These are phyloP conservation scores for Triplophysa siluroides DNA, from an alignment of 2,113 vertebrate species.

Conservation along the genomic window DNA sequence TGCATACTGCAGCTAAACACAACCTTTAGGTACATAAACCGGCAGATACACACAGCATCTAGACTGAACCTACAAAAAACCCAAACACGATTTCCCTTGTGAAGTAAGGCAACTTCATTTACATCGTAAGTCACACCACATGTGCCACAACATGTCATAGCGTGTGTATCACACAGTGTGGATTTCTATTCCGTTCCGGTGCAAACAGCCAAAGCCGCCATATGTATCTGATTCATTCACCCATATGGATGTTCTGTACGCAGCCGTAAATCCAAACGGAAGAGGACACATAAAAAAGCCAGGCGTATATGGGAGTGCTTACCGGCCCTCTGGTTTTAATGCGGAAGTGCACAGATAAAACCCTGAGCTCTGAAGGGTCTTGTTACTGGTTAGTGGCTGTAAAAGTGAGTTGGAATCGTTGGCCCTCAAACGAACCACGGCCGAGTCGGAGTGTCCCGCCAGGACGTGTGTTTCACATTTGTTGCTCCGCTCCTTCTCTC, in stretches of 20 bases:
- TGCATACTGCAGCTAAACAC: slow-evolving; percentile 40
- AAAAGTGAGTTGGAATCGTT: slow-evolving; percentile 29
- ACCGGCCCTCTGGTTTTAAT: slow-evolving; percentile 16
- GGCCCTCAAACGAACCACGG: slow-evolving; percentile 32
- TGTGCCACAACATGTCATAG: slow-evolving; percentile 19
- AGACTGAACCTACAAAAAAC: no score
- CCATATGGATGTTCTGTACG: slow-evolving; percentile 14
- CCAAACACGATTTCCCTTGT: neutral
- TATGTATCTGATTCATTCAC: slow-evolving; percentile 35
- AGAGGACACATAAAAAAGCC: neutral
- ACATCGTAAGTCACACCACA: slow-evolving; percentile 9
- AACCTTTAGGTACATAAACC: slow-evolving; percentile 25
- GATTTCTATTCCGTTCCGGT: slow-evolving; percentile 19
- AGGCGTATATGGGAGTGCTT: neutral
- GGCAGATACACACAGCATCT: neutral
- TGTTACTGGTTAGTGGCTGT: slow-evolving; percentile 21
- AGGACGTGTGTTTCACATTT: slow-evolving; percentile 56
- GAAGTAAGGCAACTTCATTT: neutral
- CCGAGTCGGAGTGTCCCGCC: slow-evolving; percentile 49
- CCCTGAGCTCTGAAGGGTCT: neutral
- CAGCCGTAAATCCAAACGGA: neutral
- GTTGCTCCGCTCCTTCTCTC: slow-evolving; percentile 20
- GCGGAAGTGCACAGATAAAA: neutral
- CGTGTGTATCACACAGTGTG: slow-evolving; percentile 16
- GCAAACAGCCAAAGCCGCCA: slow-evolving; percentile 1